Conservation (phyloP, 2,888 invertebrate genomes). For the Yponomeuta plumbellus region DNA sequence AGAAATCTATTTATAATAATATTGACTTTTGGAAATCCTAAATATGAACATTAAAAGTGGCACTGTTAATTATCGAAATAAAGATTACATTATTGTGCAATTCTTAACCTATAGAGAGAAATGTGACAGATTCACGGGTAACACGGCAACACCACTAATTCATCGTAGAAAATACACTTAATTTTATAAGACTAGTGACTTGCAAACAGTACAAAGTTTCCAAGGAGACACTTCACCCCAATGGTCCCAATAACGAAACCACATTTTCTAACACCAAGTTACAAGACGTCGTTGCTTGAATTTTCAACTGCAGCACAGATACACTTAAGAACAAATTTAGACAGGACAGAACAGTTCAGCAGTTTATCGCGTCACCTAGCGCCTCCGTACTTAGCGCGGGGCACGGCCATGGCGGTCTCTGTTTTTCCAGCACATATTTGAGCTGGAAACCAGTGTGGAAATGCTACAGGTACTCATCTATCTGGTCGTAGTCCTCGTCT, state of each 20-base stretch:
- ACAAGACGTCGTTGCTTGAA: background rate
- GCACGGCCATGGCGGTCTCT: constrained; percentile 64
- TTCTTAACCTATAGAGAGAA: constrained; percentile 42
- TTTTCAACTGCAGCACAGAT: background rate
- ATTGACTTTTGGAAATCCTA: background rate
- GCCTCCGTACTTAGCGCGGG: constrained; percentile 30
- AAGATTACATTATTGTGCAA: constrained; percentile 60
- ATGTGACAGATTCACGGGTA: constrained; percentile 31
- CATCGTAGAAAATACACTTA: constrained; percentile 38
- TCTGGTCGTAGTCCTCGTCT: constrained; percentile 80
- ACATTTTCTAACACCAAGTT: background rate
- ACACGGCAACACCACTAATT: background rate
- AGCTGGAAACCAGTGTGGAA: constrained; percentile 71
- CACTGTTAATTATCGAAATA: constrained; percentile 48
- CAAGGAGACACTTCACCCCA: background rate
- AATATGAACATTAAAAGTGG: constrained; percentile 55
- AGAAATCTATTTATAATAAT: constrained; percentile 4
- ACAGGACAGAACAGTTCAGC: constrained; percentile 10
- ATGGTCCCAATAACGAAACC: constrained; percentile 26
- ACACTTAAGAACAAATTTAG: constrained; percentile 15
- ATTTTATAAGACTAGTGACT: constrained; percentile 29
- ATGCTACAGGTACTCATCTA: constrained; percentile 80
- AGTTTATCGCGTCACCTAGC: constrained; percentile 30
- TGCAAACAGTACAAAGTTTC: constrained; percentile 15
- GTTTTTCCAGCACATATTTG: constrained; percentile 69